Evolutionary conservation across 2,113 vertebrate genomes (phyloP).

Genomic region (Mastomys natalensis): DNA sequence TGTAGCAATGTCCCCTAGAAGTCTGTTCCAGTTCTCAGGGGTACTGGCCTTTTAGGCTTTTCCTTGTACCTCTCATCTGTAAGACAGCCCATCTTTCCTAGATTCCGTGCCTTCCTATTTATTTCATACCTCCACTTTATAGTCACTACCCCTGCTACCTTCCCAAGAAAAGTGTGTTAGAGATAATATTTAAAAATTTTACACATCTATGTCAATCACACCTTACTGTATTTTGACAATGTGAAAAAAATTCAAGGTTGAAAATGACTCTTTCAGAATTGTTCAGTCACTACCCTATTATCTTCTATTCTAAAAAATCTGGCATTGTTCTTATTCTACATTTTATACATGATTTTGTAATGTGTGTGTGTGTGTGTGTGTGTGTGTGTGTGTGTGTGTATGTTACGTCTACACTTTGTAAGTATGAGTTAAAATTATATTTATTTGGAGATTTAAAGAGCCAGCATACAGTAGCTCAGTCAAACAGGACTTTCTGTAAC

Average conservation of each 20-base stretch:
- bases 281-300: background rate
- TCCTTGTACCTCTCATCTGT: background rate
- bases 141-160: background rate
- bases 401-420: background rate
- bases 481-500: background rate
- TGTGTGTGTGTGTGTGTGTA: background rate
- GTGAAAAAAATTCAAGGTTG: conserved; percentile 34
- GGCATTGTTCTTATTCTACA: background rate
- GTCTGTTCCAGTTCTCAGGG: background rate
- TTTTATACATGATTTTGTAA: background rate
- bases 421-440: background rate
- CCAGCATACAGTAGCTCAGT: background rate
- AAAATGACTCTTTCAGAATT: conserved; percentile 56
- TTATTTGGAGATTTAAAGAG: background rate
- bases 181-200: conserved; percentile 26
- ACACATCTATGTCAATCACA: background rate
- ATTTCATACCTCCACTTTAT: background rate
- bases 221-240: conserved; percentile 43
- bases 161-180: background rate
- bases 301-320: conserved; percentile 15
- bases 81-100: background rate
- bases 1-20: background rate
- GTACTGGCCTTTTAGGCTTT: background rate
- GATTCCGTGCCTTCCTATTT: background rate
- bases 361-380: background rate